Conservation (phyloP, 1,140 invertebrate genomes). For the Maconellicoccus hirsutus region DNA sequence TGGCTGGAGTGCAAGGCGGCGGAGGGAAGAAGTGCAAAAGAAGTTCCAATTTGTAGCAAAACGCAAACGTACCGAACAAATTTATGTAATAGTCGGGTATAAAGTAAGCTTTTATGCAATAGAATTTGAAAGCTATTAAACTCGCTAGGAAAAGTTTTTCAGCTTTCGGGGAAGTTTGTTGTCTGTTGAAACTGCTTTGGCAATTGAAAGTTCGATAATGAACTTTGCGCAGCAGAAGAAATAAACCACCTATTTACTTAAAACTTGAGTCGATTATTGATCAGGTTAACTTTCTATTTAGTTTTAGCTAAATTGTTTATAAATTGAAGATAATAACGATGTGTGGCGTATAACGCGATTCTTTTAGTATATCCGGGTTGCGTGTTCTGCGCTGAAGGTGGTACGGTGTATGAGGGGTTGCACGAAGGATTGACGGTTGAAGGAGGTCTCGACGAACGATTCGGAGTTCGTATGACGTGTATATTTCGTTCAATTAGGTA, state of each 20-base stretch:
- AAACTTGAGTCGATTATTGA: conserved; percentile 13
- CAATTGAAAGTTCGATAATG: conserved; percentile 21
- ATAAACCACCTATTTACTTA: conserved; percentile 16
- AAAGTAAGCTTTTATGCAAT: conserved; percentile 6
- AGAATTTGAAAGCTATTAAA: conserved; percentile 19
- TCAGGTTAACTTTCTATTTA: conserved; percentile 6
- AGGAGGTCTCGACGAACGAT: no score
- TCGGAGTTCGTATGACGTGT: no score
- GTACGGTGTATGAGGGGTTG: no score
- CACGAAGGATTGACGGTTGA: no score
- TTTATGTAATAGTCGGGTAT: conserved; percentile 3
- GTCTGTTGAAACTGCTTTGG: conserved; percentile 12
- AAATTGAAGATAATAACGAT: conserved; percentile 16
- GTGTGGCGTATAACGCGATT: not conserved
- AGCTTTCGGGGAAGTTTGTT: conserved; percentile 4
- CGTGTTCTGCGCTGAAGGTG: no score
- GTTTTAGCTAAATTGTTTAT: conserved; percentile 1
- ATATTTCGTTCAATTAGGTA: no score
- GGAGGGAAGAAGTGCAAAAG: no score
- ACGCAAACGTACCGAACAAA: not conserved
- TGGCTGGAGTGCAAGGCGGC: no score
- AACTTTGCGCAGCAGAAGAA: conserved; percentile 12
- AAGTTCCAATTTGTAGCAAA: not conserved
- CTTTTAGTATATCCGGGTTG: not conserved
- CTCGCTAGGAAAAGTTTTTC: conserved; percentile 1